Evolutionary conservation across 37 sponge, comb jelly and placozoan genomes (phyloP).

Genomic region (Ianthella basta): DNA sequence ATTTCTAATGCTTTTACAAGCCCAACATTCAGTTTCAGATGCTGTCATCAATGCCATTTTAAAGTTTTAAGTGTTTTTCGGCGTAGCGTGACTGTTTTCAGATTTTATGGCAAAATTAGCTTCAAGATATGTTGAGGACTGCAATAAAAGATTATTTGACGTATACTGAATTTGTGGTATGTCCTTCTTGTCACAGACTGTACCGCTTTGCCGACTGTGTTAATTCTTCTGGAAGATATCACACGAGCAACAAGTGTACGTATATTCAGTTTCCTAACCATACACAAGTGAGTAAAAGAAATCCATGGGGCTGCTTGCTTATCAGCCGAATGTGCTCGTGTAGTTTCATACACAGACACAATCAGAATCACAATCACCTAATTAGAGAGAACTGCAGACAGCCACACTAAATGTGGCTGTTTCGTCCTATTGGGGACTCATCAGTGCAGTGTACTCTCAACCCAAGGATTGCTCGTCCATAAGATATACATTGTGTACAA

Average conservation of each 20-base stretch:
- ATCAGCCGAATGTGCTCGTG: too few species aligned
- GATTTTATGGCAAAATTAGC: background rate
- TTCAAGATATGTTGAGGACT: background rate
- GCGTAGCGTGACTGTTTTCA: background rate
- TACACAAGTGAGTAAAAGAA: conserved; percentile 26
- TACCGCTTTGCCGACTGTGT: background rate
- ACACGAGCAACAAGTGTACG: conserved; percentile 27
- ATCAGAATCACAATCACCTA: too few species aligned
- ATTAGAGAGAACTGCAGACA: too few species aligned
- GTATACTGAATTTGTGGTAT: background rate
- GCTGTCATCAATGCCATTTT: conserved; percentile 3
- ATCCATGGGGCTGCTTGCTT: background rate
- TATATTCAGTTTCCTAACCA: conserved; percentile 50
- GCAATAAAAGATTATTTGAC: background rate
- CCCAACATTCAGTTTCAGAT: background rate
- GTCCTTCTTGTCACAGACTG: background rate
- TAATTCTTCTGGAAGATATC: background rate
- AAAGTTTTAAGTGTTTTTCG: background rate
- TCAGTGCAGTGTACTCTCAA: too few species aligned
- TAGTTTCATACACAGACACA: too few species aligned
- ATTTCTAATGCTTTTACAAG: conserved; percentile 12
- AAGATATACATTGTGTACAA: too few species aligned
- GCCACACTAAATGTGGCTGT: too few species aligned
- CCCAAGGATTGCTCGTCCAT: too few species aligned
- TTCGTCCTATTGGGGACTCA: too few species aligned